Base-by-base conservation (phyloP, 2,888 invertebrate genomes). In the Parnassius mnemosyne region DNA sequence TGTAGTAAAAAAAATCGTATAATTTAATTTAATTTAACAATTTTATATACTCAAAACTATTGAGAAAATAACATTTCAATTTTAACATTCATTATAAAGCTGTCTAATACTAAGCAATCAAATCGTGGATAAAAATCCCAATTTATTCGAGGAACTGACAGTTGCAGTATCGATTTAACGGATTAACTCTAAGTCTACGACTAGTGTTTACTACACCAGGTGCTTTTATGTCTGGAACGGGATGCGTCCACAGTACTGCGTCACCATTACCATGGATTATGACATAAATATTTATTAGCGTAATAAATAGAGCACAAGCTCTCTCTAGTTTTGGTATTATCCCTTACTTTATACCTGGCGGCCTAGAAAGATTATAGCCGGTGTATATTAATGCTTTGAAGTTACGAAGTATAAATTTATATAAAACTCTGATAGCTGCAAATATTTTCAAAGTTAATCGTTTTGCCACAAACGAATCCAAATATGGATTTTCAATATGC, bases 231-330 rank as follows among this genome's bases (percentile, higher is more conserved):
- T 66, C 65, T 65, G 64, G 68, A 68, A 67, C 65, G 65, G 65
- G 60, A 67, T 63, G 66, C 67, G 70, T 71, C 69, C 68, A 64
- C 66, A 65, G 73, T 75, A 73, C 77, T 68, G 71, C 64, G 74
- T 72, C 70, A 69, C 76, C 78, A 81, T 84, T 81, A 79, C 79
- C 75, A 75, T 68, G 80, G 83, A 85, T 85, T 85, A 85, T 85
- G 82, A 81, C 78, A 83, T 83, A 83, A 84, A 84, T 83, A 84
- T 83, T 81, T 81, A 83, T 83, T 76, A 81, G 74, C 65, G 74
- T 76, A 78, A 81, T 84, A 84, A 84, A 85, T 83, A 80, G 73
- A 72, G 71, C 75, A 72, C 72, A 70, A 74, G 73, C 68, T 69
- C 71, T 76, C 75, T 73, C 76, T 61, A 68, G 71, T 67, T 75